Evolutionary conservation across 2,797 vertebrate species (phyloP).

Genomic region (Crocidura indochinensis): DNA sequence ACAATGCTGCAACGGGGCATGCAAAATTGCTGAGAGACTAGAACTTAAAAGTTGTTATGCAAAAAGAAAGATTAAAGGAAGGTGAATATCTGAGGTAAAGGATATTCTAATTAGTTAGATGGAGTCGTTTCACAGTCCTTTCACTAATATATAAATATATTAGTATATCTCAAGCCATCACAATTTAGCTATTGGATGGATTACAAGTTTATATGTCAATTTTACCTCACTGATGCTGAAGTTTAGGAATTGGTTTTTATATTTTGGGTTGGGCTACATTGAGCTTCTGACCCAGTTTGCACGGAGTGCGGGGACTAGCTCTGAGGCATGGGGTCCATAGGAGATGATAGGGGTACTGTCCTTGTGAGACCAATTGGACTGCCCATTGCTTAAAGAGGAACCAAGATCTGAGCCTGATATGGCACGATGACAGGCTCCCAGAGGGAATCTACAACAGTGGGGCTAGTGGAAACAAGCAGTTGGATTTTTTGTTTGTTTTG

Average conservation of each 20-base stretch:
- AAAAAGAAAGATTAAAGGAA: not conserved
- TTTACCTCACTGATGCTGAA: not conserved
- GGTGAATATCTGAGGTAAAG: not conserved
- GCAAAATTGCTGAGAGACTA: not conserved
- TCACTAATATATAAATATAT: not conserved
- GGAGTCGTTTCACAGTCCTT: not conserved
- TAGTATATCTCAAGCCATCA: not conserved
- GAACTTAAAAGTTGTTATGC: not conserved
- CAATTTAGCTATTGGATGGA: not conserved
- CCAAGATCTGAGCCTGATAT: not conserved
- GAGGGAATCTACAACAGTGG: not conserved
- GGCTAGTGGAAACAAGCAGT: not conserved
- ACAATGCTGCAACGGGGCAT: not conserved
- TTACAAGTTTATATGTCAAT: not conserved
- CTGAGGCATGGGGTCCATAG: not conserved
- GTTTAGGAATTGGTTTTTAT: not conserved
- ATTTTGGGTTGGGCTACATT: not conserved
- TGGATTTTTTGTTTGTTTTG: not conserved
- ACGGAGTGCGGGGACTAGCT: too few species aligned
- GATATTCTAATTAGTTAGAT: not conserved
- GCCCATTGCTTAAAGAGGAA: not conserved
- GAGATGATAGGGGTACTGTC: not conserved
- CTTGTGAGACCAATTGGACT: constrained; percentile 4
- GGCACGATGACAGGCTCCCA: not conserved
- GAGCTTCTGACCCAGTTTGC: not conserved